These are phyloP conservation scores for Oreochromis spilurus DNA, from an alignment of 2,113 vertebrate genomes.

Conservation along the genomic window DNA sequence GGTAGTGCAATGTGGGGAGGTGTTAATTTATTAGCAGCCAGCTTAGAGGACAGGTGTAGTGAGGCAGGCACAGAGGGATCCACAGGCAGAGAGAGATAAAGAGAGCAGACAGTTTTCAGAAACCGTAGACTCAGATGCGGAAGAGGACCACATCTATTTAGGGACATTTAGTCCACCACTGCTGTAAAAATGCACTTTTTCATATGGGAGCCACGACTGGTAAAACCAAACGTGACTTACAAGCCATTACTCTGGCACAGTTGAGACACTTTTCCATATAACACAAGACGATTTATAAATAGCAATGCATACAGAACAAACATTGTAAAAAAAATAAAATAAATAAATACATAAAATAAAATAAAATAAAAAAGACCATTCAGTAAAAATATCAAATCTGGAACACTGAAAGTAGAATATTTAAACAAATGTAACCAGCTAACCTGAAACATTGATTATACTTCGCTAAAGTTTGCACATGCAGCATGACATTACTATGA, in stretches of 20 bases:
- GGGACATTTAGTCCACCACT: background rate
- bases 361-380: background rate
- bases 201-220: background rate
- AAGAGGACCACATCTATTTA: background rate
- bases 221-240: background rate
- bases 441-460: background rate
- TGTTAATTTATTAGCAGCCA: slow-evolving; percentile 50
- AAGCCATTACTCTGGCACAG: background rate
- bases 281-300: background rate
- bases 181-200: background rate
- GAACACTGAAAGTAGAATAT: background rate
- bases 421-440: background rate
- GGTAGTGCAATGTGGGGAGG: slow-evolving; percentile 6
- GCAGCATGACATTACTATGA: background rate
- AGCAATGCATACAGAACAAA: background rate
- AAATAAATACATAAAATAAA: background rate
- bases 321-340: background rate
- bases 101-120: background rate
- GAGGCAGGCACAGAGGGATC: slow-evolving; percentile 5
- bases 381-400: background rate
- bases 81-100: slow-evolving; percentile 35
- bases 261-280: background rate
- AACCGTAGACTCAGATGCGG: background rate
- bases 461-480: background rate
- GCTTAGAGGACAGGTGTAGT: slow-evolving; percentile 7